phyloP scores from a whole-genome alignment of 64 coral and sea anemone species.

The Hydrozoanthus tunicans region DNA sequence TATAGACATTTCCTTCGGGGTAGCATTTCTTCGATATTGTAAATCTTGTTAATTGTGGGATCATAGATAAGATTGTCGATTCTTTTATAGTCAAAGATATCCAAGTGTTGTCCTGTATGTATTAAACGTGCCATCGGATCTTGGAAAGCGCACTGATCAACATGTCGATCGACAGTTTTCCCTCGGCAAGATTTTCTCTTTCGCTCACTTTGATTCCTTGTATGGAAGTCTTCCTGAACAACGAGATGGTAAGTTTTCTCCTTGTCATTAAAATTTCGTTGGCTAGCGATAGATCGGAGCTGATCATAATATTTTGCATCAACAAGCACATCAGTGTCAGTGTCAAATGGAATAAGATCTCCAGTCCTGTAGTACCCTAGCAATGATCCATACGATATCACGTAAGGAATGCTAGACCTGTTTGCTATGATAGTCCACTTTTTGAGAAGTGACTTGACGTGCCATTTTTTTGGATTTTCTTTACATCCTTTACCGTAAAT shows the following conservation, averaged over 20 bases:
- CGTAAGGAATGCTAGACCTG: slow-evolving; percentile 17
- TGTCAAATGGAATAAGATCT: slow-evolving; percentile 54
- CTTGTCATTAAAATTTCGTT: slow-evolving; percentile 40
- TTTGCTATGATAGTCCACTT: slow-evolving; percentile 12
- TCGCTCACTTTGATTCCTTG: neutral
- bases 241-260: slow-evolving; percentile 17
- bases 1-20: slow-evolving; percentile 28
- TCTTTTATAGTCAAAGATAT: slow-evolving; percentile 32
- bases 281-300: slow-evolving; percentile 24
- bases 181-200: slow-evolving; percentile 54
- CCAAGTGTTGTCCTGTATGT: slow-evolving; percentile 31
- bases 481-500: slow-evolving; percentile 42
- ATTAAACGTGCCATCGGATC: slow-evolving; percentile 56
- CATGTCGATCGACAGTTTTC: slow-evolving; percentile 4
- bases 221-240: slow-evolving; percentile 48
- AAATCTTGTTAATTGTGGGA: slow-evolving; percentile 5
- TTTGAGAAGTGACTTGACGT: neutral
- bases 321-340: slow-evolving; percentile 53
- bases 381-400: slow-evolving; percentile 59
- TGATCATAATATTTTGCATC: slow-evolving; percentile 2
- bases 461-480: slow-evolving; percentile 11
- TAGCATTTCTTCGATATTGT: slow-evolving; percentile 4
- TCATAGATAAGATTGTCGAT: slow-evolving; percentile 4
- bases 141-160: slow-evolving; percentile 60
- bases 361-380: slow-evolving; percentile 63